phyloP scores from a whole-genome alignment of 1,140 invertebrate genomes.

The Temnothorax longispinosus region DNA sequence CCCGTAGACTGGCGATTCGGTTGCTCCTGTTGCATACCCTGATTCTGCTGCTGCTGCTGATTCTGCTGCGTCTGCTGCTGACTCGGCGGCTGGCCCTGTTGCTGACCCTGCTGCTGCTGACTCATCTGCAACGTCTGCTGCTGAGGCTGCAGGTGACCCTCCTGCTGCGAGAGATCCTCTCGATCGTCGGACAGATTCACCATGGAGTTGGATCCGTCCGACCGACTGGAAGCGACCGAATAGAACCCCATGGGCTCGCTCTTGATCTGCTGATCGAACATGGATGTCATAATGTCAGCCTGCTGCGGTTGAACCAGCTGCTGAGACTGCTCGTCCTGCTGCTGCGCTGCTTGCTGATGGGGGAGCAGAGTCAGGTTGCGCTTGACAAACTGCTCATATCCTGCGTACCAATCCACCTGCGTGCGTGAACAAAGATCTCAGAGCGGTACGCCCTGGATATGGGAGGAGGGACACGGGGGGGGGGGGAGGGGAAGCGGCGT shows the following conservation, averaged over 20 bases:
- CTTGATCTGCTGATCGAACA: conserved; percentile 90
- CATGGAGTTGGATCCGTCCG: conserved; percentile 84
- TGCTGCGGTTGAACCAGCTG: conserved; percentile 73
- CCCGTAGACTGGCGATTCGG: conserved; percentile 83
- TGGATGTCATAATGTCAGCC: conserved; percentile 85
- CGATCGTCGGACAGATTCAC: conserved; percentile 83
- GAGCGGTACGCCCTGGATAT: conserved; percentile 21
- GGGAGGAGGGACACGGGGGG: neutral
- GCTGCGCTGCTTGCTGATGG: conserved; percentile 79
- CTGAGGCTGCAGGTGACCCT: conserved; percentile 85
- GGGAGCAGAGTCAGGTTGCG: conserved; percentile 87
- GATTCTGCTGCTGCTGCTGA: conserved; percentile 78
- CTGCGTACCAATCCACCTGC: conserved; percentile 86
- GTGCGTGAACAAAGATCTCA: conserved; percentile 66
- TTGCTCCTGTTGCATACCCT: conserved; percentile 81
- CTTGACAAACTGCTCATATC: conserved; percentile 87
- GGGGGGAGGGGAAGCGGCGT: neutral
- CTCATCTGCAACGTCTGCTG: conserved; percentile 74
- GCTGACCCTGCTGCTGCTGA: conserved; percentile 77
- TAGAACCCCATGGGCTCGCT: conserved; percentile 89
- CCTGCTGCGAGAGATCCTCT: conserved; percentile 84
- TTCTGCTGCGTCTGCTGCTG: conserved; percentile 82
- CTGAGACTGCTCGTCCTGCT: conserved; percentile 72
- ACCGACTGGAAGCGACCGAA: conserved; percentile 84
- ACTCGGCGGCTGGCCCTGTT: conserved; percentile 83